Base-by-base conservation (phyloP, 2,888 invertebrate species). In the Erpobdella octoculata region DNA sequence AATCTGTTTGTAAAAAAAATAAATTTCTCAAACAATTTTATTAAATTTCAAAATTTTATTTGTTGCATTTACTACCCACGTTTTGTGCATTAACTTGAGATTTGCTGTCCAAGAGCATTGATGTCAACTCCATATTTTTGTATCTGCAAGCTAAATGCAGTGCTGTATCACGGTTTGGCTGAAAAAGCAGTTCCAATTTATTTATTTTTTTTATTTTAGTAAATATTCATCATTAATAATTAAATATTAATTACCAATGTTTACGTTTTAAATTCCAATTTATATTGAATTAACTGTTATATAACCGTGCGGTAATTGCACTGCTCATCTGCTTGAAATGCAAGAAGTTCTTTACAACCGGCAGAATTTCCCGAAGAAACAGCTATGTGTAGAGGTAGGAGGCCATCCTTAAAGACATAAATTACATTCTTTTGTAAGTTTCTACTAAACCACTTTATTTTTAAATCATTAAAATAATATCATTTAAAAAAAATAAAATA, bases 61-160 rank as follows among this genome's bases (percentile, higher is more conserved):
- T n/a, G n/a, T n/a, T n/a, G n/a, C n/a, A n/a, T n/a, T n/a, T 15
- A 41, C 46, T n/a, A 18, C 62, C 25, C 84, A 88, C 88, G 82
- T 97, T 98, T 82, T 91, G 90, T 71, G 90, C 89, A 81, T 98
- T 96, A 73, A 96, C 91, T 75, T 88, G 88, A 8, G 93, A 91
- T 46, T 95, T 95, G 79, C 91, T 90, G 83, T 97, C 95, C 38
- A 94, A 90, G 78, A 96, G 87, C 77, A 94, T 90, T 71, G 92
- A 87, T 41, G 92, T 90, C 90, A 95, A 90, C 80, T 96, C 95
- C 76, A 93, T 89, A 84, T 96, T 95, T 79, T 91, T 88, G 79
- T 91, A 87, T 79, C 93, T 86, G n/a, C 92, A 92, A 36, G 96
- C 96, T 78, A 97, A 86, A 86, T 98, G 97, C 65, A 98, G 87